phyloP scores from a whole-genome alignment of 2,113 vertebrate genomes.

The Macrotis lagotis region DNA sequence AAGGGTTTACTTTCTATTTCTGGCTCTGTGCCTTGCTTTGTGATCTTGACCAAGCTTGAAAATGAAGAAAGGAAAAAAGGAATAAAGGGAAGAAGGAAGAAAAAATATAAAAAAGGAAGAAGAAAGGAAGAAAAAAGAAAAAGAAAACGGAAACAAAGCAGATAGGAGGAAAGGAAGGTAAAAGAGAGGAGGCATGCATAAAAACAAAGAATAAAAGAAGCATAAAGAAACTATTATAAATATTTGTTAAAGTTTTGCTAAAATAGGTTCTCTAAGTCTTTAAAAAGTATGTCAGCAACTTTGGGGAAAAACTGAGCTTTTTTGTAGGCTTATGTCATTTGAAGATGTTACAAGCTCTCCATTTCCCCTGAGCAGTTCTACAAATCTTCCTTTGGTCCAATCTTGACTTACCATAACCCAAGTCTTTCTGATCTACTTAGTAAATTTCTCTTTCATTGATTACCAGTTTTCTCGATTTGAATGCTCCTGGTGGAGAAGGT shows the following conservation, averaged over 20 bases:
- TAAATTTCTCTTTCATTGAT: background rate
- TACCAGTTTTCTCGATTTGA: background rate
- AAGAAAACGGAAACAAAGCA: too few relatives aligned
- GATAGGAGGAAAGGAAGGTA: too few relatives aligned
- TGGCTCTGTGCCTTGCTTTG: background rate
- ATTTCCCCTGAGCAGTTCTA: background rate
- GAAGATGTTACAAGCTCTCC: background rate
- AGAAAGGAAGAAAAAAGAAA: too few relatives aligned
- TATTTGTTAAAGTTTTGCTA: background rate
- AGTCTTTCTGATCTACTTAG: background rate
- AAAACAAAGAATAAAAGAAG: background rate
- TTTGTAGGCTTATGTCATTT: background rate
- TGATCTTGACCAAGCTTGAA: background rate
- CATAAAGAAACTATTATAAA: background rate
- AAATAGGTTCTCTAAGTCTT: background rate
- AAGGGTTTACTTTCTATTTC: background rate
- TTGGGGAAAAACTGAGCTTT: background rate
- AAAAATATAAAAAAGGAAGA: rapidly evolving
- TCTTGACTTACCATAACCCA: background rate
- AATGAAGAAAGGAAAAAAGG: background rate
- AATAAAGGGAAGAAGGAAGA: background rate
- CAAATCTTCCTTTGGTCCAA: background rate
- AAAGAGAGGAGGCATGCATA: too few relatives aligned
- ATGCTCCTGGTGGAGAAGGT: background rate
- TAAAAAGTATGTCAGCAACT: background rate